phyloP scores from a whole-genome alignment of 2,888 invertebrate genomes.

The Conus canariensis region DNA sequence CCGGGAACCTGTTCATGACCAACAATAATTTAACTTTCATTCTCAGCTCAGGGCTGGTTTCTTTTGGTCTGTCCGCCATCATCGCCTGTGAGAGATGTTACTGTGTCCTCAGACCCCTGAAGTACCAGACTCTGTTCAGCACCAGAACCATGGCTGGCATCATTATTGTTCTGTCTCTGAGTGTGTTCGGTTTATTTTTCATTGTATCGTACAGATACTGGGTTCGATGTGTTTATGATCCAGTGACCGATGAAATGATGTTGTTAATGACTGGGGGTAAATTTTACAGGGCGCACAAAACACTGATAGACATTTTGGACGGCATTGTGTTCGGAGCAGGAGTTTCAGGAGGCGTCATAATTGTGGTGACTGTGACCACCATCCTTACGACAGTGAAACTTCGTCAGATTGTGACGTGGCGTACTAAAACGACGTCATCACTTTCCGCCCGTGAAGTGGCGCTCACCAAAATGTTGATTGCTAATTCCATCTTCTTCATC shows the following conservation, averaged over 20 bases:
- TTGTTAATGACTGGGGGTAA: no score
- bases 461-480: conserved; percentile 25
- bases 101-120: conserved; percentile 14
- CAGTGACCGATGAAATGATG: not conserved
- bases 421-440: not conserved
- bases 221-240: not conserved
- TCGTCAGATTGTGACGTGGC: not conserved
- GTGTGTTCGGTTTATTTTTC: not conserved
- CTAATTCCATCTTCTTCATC: not conserved
- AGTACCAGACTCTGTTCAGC: not conserved
- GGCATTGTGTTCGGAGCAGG: not conserved
- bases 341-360: not conserved
- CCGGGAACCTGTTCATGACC: not conserved
- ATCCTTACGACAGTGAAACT: not conserved
- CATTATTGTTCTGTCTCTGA: not conserved
- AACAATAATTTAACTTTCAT: not conserved
- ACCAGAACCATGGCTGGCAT: conserved; percentile 17
- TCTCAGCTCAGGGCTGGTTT: not conserved
- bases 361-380: not conserved
- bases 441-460: not conserved
- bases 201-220: not conserved
- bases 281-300: not conserved
- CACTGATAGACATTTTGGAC: not conserved
- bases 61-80: not conserved
- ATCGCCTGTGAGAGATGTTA: conserved; percentile 22